A percentile compares a stretch with the other conserved stretches of the same genome.
phyloP scores from a whole-genome alignment of 2,797 vertebrate genomes.

The Peromyscus attwateri region DNA sequence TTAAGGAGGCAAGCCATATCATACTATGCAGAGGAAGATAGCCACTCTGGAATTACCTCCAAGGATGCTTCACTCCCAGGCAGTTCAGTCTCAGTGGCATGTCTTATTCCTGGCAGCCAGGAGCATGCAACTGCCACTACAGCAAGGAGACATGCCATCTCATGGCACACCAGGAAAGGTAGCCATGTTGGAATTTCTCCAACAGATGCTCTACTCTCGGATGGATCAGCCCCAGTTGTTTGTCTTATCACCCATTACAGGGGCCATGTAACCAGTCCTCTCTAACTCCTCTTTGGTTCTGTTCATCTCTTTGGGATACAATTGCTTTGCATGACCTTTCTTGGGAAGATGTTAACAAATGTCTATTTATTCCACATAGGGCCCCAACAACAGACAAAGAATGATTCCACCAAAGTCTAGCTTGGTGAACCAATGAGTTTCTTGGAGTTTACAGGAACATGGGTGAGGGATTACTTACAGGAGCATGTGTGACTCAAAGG shows the following conservation, averaged over 20 bases:
- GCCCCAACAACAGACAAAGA: background rate
- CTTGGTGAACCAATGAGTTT: background rate
- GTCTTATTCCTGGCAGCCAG: background rate
- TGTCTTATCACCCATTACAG: background rate
- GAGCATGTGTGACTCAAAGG: background rate
- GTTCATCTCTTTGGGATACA: background rate
- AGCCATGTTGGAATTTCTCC: background rate
- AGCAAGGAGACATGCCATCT: background rate
- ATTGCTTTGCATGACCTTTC: background rate
- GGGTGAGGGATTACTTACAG: background rate
- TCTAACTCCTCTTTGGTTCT: background rate
- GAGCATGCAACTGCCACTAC: too few species aligned
- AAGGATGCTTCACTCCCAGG: background rate
- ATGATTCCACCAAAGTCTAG: background rate
- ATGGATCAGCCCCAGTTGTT: background rate
- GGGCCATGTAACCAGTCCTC: background rate
- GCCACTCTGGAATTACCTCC: background rate
- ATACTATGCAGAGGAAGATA: background rate
- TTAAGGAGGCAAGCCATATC: background rate
- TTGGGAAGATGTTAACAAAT: background rate
- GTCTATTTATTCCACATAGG: background rate
- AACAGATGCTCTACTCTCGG: background rate
- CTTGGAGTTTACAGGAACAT: background rate
- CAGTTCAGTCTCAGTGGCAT: background rate
- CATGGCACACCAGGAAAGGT: background rate